phyloP scores from a whole-genome alignment of 2,113 vertebrate species.

The Progne subis region DNA sequence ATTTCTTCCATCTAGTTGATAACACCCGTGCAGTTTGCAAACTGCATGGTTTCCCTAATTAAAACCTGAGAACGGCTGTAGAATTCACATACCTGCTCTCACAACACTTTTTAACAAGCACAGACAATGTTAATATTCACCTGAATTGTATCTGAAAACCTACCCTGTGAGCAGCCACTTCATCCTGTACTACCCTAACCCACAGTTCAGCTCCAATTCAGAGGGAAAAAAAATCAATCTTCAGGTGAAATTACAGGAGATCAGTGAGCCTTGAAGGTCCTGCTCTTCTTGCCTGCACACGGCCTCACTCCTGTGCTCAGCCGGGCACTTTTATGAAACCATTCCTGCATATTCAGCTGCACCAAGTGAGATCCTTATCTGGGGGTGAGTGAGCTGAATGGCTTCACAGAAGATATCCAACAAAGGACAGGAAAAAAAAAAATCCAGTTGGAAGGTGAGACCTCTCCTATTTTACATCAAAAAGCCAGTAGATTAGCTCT shows the following conservation, averaged over 20 bases:
- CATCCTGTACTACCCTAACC: background rate
- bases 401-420: background rate
- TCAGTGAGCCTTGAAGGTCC: slow-evolving; percentile 13
- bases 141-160: background rate
- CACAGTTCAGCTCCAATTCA: background rate
- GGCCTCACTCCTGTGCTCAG: background rate
- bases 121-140: background rate
- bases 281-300: background rate
- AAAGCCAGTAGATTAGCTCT: background rate
- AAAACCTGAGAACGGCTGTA: background rate
- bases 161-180: background rate
- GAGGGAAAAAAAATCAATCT: background rate
- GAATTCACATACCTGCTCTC: background rate
- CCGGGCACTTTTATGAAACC: background rate
- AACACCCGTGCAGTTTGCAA: background rate
- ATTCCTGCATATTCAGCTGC: background rate
- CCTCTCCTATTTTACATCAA: background rate
- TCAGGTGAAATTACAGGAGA: slow-evolving; percentile 36
- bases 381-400: background rate
- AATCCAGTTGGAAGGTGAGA: background rate
- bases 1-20: background rate
- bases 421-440: slow-evolving; percentile 1
- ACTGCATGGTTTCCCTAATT: background rate
- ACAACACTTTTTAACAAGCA: background rate
- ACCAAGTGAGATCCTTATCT: background rate